Evolutionary conservation across 2,797 vertebrate species (phyloP), one percentile per base, ranked within the genome.

Genomic region (Melanitta fusca): DNA sequence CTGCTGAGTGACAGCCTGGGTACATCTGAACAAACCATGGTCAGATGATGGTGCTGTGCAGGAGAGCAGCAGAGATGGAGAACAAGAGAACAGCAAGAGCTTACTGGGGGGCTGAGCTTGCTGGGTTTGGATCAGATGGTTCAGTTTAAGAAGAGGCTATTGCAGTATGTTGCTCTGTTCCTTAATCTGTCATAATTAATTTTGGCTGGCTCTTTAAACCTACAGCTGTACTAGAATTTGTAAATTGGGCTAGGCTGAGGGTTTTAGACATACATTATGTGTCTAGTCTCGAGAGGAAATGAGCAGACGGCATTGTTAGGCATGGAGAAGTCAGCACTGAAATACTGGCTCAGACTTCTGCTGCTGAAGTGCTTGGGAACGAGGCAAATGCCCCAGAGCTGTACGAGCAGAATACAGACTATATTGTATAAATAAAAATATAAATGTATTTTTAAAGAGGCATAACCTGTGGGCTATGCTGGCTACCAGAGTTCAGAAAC

Each of bases 151-250:
- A 47, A 62, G 70, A 85, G 77, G 60, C 30, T 43, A 13, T 41
- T 93, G 82, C 56, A 3, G 1, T 60, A 41, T 45, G 36, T 74
- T 85, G 47, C 43, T 90, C 1, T 3, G 56, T 74, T 93, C 73
- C 85, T 88, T 93, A 91, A 91, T 91, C 88, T 84, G 57, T 41
- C 64, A 19, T 88, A 81, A 94, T 93, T 82, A 80, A 86, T 94
- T 96, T 38, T 95, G 82, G 56, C 85, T 93, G 83, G 43, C 27
- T 88, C 43, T 88, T 91, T 88, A 91, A 92, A 88, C 73, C 64
- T 92, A 73, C 85, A 91, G 68, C 85, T 88, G 62, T 85, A 80
- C 56, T 70, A 57, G 56, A 81, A 71, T 90, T 92, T 90, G 70
- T 68, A 77, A 70, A 84, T 32, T n/a, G 68, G 80, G 73, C 19